Evolutionary conservation across 1,140 invertebrate genomes (phyloP), one percentile per base, ranked within the genome.

Genomic region (Lepidurus arcticus): DNA sequence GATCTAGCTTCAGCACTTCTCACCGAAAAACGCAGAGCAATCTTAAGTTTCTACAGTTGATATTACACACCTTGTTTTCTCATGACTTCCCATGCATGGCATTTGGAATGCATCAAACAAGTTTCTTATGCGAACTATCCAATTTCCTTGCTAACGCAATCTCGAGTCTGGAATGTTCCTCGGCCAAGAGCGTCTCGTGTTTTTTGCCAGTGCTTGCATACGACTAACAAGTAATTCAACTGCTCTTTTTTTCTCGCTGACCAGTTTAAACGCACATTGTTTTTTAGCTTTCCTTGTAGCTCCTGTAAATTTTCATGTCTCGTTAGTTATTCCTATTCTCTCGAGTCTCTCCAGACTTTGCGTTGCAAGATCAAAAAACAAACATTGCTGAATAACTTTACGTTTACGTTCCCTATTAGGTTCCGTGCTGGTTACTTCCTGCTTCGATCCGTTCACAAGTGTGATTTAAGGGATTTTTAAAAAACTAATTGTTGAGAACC

Each of bases 61-160:
- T 65, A 65, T 65, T 65, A 13, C 53, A 65, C 53, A 65, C 53
- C n/a, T 65, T 21, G 34, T 65, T 65, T 65, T 13, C 13, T 16
- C 53, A 65, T 65, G 53, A 65, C n/a, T 65, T 21, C 21, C 21
- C 53, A 65, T 65, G 53, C 53, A 65, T 65, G 53, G 53, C 53
- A 65, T 65, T 65, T 65, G 53, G 53, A 13, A 65, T 13, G 13
- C 21, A 21, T 24, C 21, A 65, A 65, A 65, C 53, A 65, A 65
- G 53, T 65, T 65, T 65, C 53, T 13, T 65, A 65, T 16, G 53
- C 53, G 53, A 65, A 21, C 53, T 65, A 65, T 65, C 53, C 53
- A 21, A 65, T 65, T 65, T 65, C 53, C 53, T 65, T 16, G 13
- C 53, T 65, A 34, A 65, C 53, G 53, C 53, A 65, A 65, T 65